Evolutionary conservation across 1,140 invertebrate genomes (phyloP).

Genomic region (Microplitis demolitor): DNA sequence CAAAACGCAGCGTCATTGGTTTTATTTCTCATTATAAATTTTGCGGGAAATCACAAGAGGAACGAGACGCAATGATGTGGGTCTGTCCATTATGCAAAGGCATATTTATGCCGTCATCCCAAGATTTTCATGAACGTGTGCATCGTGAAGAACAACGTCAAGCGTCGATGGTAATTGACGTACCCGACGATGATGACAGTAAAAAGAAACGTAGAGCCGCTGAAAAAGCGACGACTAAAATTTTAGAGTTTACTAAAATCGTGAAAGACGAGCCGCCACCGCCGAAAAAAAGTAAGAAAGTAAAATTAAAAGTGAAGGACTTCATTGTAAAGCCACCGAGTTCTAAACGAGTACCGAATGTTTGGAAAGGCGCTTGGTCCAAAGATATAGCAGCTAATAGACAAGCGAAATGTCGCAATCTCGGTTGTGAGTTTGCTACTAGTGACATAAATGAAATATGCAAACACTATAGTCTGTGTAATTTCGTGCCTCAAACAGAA

Average conservation of each 20-base stretch:
- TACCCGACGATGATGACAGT: constrained; percentile 6
- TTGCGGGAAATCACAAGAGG: constrained; percentile 67
- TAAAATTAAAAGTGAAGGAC: constrained; percentile 8
- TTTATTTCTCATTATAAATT: constrained; percentile 68
- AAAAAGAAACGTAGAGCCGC: constrained; percentile 62
- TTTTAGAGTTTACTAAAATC: constrained; percentile 46
- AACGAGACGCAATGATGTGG: constrained; percentile 60
- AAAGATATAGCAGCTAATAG: constrained; percentile 36
- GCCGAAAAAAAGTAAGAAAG: constrained; percentile 17
- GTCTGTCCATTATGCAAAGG: constrained; percentile 64
- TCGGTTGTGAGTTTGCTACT: constrained; percentile 41
- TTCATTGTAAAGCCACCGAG: constrained; percentile 39
- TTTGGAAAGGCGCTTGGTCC: constrained; percentile 44
- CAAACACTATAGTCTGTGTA: constrained; percentile 46
- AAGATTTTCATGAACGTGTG: constrained; percentile 61
- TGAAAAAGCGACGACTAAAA: constrained; percentile 54
- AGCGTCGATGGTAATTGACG: neutral
- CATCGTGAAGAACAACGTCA: constrained; percentile 39
- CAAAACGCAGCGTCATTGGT: constrained; percentile 65
- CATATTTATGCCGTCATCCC: constrained; percentile 65
- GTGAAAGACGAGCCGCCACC: constrained; percentile 32
- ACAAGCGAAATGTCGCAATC: constrained; percentile 41
- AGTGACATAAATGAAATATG: constrained; percentile 41
- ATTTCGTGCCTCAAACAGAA: constrained; percentile 38
- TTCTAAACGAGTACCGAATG: constrained; percentile 39